phyloP scores from a whole-genome alignment of 35 echinoderm and acorn worm genomes.

The Patiria miniata region DNA sequence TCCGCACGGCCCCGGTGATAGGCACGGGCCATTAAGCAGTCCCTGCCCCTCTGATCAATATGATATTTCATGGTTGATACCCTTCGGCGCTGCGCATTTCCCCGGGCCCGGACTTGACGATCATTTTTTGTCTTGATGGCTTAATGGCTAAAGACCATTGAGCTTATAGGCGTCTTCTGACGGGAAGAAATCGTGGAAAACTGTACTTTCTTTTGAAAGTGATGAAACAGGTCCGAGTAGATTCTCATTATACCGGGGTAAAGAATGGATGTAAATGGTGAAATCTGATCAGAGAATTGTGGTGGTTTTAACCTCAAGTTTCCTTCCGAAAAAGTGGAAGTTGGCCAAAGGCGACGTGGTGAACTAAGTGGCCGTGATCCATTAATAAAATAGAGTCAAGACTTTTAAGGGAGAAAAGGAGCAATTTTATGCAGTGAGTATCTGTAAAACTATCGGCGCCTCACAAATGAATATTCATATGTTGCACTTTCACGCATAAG shows the following conservation, averaged over 20 bases:
- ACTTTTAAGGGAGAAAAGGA: too few species aligned
- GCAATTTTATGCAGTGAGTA: too few species aligned
- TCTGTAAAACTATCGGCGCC: too few species aligned
- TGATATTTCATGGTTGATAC: background rate
- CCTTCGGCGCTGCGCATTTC: background rate
- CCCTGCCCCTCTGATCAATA: background rate
- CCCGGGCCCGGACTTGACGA: background rate
- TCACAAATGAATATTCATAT: too few species aligned
- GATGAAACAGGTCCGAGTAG: background rate
- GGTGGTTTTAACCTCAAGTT: background rate
- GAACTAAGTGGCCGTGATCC: conserved; percentile 12
- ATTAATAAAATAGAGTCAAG: background rate
- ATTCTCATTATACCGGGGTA: background rate
- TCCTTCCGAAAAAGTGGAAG: background rate
- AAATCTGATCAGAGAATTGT: background rate
- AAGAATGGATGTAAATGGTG: conserved; percentile 22
- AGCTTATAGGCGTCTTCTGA: background rate
- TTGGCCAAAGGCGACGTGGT: background rate
- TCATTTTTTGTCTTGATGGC: background rate
- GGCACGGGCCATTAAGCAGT: background rate
- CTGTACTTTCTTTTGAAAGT: background rate
- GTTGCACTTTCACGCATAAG: too few species aligned
- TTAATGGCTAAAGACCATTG: conserved; percentile 20
- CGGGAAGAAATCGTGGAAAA: background rate
- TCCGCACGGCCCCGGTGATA: background rate